These are phyloP conservation scores for Pangasius djambal DNA, from an alignment of 2,797 vertebrate species.

Conservation along the genomic window DNA sequence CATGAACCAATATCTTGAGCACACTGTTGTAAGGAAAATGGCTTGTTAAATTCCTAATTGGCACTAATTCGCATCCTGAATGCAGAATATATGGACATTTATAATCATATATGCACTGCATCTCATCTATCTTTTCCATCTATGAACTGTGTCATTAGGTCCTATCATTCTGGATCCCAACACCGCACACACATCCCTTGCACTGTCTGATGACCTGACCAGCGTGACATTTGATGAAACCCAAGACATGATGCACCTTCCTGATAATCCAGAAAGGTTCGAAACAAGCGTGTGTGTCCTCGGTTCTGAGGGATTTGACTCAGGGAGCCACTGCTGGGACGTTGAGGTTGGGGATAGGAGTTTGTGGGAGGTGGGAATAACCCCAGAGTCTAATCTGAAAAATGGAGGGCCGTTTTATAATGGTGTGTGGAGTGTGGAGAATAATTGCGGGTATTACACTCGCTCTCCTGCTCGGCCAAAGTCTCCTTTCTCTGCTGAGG, in stretches of 20 bases:
- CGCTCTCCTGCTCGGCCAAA: neutral
- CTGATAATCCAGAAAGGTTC: conserved; percentile 16
- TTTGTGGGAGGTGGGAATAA: conserved; percentile 68
- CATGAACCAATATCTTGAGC: neutral
- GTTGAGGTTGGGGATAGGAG: conserved; percentile 59
- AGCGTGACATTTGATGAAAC: neutral
- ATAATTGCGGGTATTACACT: conserved; percentile 4
- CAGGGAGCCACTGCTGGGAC: conserved; percentile 67
- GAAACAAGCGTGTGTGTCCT: conserved; percentile 60
- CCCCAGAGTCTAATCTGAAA: conserved; percentile 41
- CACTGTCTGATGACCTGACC: conserved; percentile 45
- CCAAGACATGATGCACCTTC: neutral
- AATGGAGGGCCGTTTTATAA: conserved; percentile 10
- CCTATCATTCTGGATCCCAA: conserved; percentile 49
- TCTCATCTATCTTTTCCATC: too few relatives aligned
- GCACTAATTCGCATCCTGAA: neutral
- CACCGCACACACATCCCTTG: conserved; percentile 31
- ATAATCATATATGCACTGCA: neutral
- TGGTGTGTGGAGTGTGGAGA: conserved; percentile 25
- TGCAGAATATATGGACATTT: neutral
- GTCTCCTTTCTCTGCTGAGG: conserved; percentile 16
- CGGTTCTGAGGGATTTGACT: conserved; percentile 43
- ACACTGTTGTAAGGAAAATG: neutral
- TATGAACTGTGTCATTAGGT: conserved; percentile 20
- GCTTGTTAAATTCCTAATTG: neutral